Base-by-base conservation (phyloP, 2,113 vertebrate genomes). In the Pionites leucogaster region DNA sequence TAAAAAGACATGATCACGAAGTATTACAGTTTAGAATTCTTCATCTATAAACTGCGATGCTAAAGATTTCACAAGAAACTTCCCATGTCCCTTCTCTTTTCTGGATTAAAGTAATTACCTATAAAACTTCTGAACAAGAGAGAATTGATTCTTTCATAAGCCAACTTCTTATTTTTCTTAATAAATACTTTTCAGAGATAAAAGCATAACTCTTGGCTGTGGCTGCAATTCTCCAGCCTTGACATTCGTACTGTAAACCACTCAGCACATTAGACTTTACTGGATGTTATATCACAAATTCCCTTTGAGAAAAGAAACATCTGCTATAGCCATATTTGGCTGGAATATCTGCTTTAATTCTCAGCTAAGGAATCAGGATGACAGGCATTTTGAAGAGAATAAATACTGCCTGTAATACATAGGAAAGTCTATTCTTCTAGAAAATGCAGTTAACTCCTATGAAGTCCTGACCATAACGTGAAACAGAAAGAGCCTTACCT, bases 401-500 rank as follows among this genome's bases (percentile, higher is more conserved):
- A 37, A 82, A 83, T 92, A 59, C n/a, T 88, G 57, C 69, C 60
- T 47, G 17, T 22, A 84, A 75, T 9, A 62, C 5, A 57, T 1
- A 71, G 20, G 23, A 35, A 90, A 91, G 68, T 49, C 42, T 88
- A 16, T 49, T 68, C 35, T 72, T 87, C 41, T 3, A 85, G 31
- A 53, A 41, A 75, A 82, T 3, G 10, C 12, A 84, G 13, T 49
- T 37, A 78, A 50, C 39, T 62, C 29, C 39, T 75, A 2, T 10
- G 10, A 71, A 90, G 44, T 22, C 41, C 19, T 67, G 62, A 70
- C 29, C 18, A 13, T 20, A 62, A 47, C 3, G 52, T 11, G 33
- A 55, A 82, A 77, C 1, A 88, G 53, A 44, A 69, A 35, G 29
- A 68, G 17, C 29, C 62, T 98, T 98, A 99, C 99, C 99, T 69